These are phyloP conservation scores for Anolis apletophallus DNA, from an alignment of 2,797 vertebrate genomes.

Conservation along the genomic window DNA sequence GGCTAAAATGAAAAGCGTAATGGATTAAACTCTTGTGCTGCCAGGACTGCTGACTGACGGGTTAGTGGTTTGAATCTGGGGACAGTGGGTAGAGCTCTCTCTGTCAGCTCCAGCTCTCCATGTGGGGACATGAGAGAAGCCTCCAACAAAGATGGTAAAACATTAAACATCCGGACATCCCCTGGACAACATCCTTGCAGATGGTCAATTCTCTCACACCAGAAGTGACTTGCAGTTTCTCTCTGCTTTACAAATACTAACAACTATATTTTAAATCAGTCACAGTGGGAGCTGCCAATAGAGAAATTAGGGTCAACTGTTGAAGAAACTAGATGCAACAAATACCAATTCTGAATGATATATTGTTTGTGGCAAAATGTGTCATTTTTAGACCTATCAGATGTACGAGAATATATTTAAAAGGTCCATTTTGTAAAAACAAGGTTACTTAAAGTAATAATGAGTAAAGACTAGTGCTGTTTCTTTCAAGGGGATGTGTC, in stretches of 20 bases:
- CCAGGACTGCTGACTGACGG: too few relatives aligned
- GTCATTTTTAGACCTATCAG: background rate
- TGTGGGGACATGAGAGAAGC: too few relatives aligned
- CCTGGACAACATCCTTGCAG: too few relatives aligned
- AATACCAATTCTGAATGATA: background rate
- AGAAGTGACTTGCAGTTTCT: too few relatives aligned
- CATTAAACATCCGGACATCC: too few relatives aligned
- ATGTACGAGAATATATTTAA: background rate
- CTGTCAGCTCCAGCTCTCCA: too few relatives aligned
- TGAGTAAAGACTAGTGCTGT: background rate
- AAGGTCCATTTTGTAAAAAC: background rate
- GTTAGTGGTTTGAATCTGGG: too few relatives aligned
- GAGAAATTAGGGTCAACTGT: background rate
- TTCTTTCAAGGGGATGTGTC: background rate
- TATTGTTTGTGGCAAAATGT: background rate
- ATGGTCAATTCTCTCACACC: too few relatives aligned
- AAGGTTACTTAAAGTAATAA: slow-evolving; percentile 4
- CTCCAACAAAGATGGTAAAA: too few relatives aligned
- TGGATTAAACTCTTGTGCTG: too few relatives aligned
- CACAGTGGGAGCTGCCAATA: too few relatives aligned
- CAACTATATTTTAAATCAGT: background rate
- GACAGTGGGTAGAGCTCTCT: too few relatives aligned
- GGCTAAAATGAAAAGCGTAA: background rate
- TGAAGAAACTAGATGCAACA: background rate
- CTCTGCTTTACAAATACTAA: background rate